Evolutionary conservation across 2,797 vertebrate genomes (phyloP).

Genomic region (Crocidura indochinensis): DNA sequence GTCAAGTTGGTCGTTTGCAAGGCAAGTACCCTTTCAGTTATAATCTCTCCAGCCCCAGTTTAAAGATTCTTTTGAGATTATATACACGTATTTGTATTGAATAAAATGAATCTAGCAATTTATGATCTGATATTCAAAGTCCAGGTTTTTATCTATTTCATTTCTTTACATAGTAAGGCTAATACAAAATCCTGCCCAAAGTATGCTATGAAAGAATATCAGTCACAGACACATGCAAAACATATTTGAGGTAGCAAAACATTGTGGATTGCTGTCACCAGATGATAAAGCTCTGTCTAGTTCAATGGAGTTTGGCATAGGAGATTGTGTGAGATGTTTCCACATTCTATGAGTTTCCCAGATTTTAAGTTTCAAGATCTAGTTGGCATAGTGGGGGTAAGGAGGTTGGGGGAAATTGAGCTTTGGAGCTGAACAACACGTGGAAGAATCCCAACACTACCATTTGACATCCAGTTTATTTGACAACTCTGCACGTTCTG

Average conservation of each 20-base stretch:
- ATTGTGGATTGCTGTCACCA: background rate
- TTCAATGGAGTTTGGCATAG: background rate
- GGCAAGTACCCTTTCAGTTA: too few relatives aligned
- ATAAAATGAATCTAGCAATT: background rate
- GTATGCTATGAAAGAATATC: background rate
- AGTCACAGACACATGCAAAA: background rate
- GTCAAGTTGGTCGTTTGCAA: too few relatives aligned
- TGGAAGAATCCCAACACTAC: background rate
- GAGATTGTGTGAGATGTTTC: background rate
- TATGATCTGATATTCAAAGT: constrained; percentile 9
- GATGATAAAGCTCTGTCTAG: background rate
- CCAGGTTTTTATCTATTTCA: background rate
- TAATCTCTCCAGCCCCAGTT: background rate
- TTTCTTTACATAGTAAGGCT: background rate
- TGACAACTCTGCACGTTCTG: constrained; percentile 29
- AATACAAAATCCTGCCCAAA: background rate
- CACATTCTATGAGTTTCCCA: background rate
- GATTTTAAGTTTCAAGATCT: background rate
- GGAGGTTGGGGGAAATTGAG: background rate
- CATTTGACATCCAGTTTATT: background rate
- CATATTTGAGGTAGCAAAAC: background rate
- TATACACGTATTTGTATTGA: background rate
- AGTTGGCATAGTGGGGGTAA: background rate
- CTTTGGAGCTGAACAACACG: background rate
- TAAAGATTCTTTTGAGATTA: background rate